These are phyloP conservation scores for Leistus spinibarbis DNA, from an alignment of 2,888 invertebrate species.

Conservation along the genomic window DNA sequence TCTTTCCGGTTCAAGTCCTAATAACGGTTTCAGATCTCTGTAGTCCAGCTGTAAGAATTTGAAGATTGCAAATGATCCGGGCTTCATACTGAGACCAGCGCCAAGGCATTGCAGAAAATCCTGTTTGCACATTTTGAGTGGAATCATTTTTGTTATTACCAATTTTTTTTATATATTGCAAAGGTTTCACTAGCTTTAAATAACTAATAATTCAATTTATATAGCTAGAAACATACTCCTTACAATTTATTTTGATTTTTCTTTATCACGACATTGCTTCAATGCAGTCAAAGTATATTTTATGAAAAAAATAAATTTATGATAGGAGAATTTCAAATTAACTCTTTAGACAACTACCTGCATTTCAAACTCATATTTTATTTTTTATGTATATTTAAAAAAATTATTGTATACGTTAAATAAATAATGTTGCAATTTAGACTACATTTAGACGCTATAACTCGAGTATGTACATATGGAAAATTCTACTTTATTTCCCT, in stretches of 20 bases:
- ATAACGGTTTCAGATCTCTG: constrained; percentile 71
- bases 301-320: too few species aligned
- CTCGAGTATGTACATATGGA: too few species aligned
- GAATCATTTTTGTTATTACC: not conserved
- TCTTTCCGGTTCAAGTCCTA: constrained; percentile 62
- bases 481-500: too few species aligned
- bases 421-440: too few species aligned
- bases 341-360: too few species aligned
- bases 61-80: constrained; percentile 30
- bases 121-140: constrained; percentile 19
- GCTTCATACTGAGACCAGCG: constrained; percentile 22
- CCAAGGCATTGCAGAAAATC: constrained; percentile 25
- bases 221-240: not conserved
- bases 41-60: constrained; percentile 64
- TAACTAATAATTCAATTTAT: not conserved
- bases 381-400: too few species aligned
- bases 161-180: not conserved
- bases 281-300: too few species aligned
- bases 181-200: not conserved
- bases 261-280: too few species aligned
- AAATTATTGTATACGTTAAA: too few species aligned
- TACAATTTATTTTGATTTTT: not conserved
- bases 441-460: too few species aligned
- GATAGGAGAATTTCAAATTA: too few species aligned
- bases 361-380: too few species aligned